Conservation (phyloP, 2,888 invertebrate genomes). For the Diloba caeruleocephala region DNA sequence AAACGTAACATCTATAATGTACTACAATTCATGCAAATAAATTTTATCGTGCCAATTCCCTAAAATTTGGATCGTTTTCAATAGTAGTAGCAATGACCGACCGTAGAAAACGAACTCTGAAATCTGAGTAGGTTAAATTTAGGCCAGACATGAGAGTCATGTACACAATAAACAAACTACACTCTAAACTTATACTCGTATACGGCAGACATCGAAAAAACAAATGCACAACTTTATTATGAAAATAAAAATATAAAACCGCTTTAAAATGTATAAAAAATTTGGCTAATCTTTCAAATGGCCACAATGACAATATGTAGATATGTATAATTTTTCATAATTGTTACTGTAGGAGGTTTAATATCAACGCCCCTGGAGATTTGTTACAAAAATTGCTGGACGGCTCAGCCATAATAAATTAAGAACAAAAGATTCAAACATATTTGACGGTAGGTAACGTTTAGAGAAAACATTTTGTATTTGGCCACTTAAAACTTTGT, state of each 20-base stretch:
- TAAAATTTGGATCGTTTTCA: too few species aligned
- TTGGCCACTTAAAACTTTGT: too few species aligned
- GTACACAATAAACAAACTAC: constrained; percentile 15
- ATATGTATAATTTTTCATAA: constrained; percentile 4
- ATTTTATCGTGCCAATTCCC: too few species aligned
- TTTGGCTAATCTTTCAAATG: constrained; percentile 18
- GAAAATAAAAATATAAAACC: constrained; percentile 21
- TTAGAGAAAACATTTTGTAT: too few species aligned
- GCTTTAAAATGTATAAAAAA: constrained; percentile 23
- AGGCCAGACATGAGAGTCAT: constrained; percentile 17
- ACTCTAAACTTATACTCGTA: constrained; percentile 24
- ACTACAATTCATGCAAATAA: too few species aligned
- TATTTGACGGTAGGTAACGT: too few species aligned
- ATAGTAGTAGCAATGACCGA: constrained; percentile 1
- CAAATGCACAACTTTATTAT: constrained; percentile 25
- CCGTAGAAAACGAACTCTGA: not conserved
- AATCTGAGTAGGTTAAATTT: constrained; percentile 19
- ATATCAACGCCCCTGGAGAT: too few species aligned
- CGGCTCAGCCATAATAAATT: too few species aligned
- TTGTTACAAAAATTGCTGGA: too few species aligned
- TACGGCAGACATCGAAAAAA: constrained; percentile 43
- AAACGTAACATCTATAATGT: too few species aligned
- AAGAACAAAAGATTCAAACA: too few species aligned
- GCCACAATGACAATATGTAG: constrained; percentile 1
- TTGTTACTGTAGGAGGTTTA: too few species aligned